phyloP scores from a whole-genome alignment of 2,888 invertebrate species.

The Biston betularia region DNA sequence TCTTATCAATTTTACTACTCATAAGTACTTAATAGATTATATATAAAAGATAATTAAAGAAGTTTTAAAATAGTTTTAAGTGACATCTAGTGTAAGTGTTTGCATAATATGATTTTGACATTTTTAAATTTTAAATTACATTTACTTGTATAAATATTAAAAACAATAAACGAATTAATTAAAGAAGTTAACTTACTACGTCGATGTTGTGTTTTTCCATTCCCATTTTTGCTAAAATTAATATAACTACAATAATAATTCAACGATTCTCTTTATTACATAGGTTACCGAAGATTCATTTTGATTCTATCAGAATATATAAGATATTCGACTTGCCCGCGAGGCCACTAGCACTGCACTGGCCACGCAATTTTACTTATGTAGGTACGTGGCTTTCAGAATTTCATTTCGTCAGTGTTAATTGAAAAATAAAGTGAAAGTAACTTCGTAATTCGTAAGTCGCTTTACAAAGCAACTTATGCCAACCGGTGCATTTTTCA shows the following conservation, averaged over 20 bases:
- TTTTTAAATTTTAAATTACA: background rate
- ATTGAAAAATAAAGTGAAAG: slow-evolving; percentile 35
- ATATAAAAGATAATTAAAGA: too few species aligned
- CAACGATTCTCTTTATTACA: too few species aligned
- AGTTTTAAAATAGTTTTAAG: too few species aligned
- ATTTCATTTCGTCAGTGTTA: slow-evolving; percentile 21
- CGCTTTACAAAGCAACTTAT: background rate
- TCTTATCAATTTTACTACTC: too few species aligned
- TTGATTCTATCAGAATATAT: slow-evolving; percentile 1
- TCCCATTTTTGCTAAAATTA: slow-evolving; percentile 59
- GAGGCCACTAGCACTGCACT: background rate
- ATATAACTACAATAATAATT: background rate
- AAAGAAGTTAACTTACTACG: slow-evolving; percentile 57
- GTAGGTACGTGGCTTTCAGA: slow-evolving; percentile 31
- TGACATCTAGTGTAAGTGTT: too few species aligned
- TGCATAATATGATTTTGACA: too few species aligned
- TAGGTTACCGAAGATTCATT: slow-evolving; percentile 17
- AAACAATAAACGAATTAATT: too few species aligned
- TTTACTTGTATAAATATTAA: too few species aligned
- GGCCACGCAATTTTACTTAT: background rate
- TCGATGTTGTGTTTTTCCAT: slow-evolving; percentile 63
- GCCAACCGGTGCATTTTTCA: background rate
- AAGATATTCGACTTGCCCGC: background rate
- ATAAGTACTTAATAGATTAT: too few species aligned
- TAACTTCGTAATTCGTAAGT: slow-evolving; percentile 8